A percentile compares a stretch with the other conserved stretches of the same genome.
These are phyloP conservation scores for Oryzias celebensis DNA, from an alignment of 2,113 vertebrate species.

Conservation along the genomic window DNA sequence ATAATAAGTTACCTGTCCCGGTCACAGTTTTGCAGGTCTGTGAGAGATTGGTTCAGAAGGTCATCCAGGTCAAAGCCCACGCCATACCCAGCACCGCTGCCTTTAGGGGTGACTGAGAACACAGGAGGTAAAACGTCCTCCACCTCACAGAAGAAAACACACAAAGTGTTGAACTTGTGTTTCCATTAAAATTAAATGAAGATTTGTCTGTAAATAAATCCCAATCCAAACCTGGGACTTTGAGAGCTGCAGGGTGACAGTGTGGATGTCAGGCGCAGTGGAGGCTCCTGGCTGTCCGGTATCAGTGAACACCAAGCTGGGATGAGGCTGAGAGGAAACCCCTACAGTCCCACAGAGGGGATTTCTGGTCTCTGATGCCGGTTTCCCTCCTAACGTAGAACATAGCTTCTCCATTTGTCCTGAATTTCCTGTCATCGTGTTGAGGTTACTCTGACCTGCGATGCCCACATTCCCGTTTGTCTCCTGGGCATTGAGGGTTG, in stretches of 20 bases:
- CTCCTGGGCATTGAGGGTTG: conserved; percentile 40
- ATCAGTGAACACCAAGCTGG: conserved; percentile 62
- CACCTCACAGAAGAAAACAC: conserved; percentile 72
- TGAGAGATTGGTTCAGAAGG: conserved; percentile 87
- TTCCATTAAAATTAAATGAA: too few relatives aligned
- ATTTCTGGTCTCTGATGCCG: conserved; percentile 44
- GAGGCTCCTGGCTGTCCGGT: conserved; percentile 69
- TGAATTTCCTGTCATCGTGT: conserved; percentile 17
- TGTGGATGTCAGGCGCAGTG: conserved; percentile 83
- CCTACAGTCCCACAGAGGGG: conserved; percentile 57
- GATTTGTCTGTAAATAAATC: background rate
- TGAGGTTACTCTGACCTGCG: conserved; percentile 52
- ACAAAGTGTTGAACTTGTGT: background rate
- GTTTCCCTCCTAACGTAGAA: conserved; percentile 51
- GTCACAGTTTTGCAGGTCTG: conserved; percentile 80
- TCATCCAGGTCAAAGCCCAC: conserved; percentile 91
- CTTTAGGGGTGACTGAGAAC: conserved; percentile 90
- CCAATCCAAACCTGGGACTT: conserved; percentile 85
- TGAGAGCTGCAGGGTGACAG: conserved; percentile 90
- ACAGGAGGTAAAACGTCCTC: conserved; percentile 88
- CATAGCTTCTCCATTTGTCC: conserved; percentile 68
- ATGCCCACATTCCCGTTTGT: conserved; percentile 52
- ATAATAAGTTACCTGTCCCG: conserved; percentile 74
- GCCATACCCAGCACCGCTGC: conserved; percentile 89
- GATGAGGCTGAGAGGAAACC: conserved; percentile 58